Evolutionary conservation across 1,140 invertebrate species (phyloP).

Genomic region (Oryctes rhinoceros): DNA sequence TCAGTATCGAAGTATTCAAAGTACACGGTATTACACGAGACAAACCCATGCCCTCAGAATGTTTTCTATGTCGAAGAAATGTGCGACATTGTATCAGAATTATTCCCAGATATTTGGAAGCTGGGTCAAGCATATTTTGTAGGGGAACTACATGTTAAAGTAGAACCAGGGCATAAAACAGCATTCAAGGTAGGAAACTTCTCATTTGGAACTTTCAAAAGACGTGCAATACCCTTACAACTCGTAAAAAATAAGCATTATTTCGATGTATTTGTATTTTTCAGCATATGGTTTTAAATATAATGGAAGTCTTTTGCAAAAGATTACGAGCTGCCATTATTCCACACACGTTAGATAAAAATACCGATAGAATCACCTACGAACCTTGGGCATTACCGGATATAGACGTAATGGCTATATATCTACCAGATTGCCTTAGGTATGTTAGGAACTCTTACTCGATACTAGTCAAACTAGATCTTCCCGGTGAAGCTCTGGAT

Average conservation of each 20-base stretch:
- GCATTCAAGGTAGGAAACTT: slow-evolving; percentile 71
- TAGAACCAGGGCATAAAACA: slow-evolving; percentile 73
- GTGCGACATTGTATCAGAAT: slow-evolving; percentile 72
- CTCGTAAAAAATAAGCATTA: too few relatives aligned
- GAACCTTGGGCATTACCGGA: slow-evolving; percentile 62
- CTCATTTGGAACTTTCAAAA: too few relatives aligned
- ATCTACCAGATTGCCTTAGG: slow-evolving; percentile 82
- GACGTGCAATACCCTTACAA: too few relatives aligned
- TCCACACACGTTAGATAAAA: slow-evolving; percentile 66
- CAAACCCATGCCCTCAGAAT: slow-evolving; percentile 62
- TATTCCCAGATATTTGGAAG: slow-evolving; percentile 87
- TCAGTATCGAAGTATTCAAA: slow-evolving; percentile 56
- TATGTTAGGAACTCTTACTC: slow-evolving; percentile 75
- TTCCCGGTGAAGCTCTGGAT: slow-evolving; percentile 82
- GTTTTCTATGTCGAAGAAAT: slow-evolving; percentile 68
- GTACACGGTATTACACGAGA: slow-evolving; percentile 52
- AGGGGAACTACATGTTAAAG: slow-evolving; percentile 78
- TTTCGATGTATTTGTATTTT: slow-evolving; percentile 44
- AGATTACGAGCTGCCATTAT: slow-evolving; percentile 72
- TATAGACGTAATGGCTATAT: slow-evolving; percentile 69
- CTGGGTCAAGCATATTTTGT: slow-evolving; percentile 90
- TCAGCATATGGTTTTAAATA: slow-evolving; percentile 70
- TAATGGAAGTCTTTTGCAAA: slow-evolving; percentile 73
- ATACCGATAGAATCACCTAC: slow-evolving; percentile 58
- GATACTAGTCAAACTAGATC: slow-evolving; percentile 76